phyloP scores from a whole-genome alignment of 37 sponge, comb jelly and placozoan genomes.

The Ephydatia muelleri region DNA sequence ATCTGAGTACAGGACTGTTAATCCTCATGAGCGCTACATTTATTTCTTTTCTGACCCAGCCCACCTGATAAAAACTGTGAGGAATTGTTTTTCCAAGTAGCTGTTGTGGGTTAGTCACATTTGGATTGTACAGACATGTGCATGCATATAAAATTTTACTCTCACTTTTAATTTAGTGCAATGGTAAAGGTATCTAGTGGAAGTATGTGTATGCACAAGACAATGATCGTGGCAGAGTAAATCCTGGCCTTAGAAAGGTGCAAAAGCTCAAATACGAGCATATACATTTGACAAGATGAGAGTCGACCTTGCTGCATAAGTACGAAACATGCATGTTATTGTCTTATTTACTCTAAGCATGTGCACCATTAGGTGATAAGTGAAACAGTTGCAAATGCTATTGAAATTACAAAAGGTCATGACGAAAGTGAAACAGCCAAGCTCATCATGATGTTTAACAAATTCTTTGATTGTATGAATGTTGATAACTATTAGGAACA shows the following conservation, averaged over 20 bases:
- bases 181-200: slow-evolving; percentile 32
- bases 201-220: slow-evolving; percentile 21
- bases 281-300: slow-evolving; percentile 52
- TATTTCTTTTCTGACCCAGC: slow-evolving; percentile 54
- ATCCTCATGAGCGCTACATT: slow-evolving; percentile 30
- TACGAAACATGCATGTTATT: too few relatives aligned
- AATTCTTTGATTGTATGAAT: too few relatives aligned
- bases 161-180: slow-evolving; percentile 14
- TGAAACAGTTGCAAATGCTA: too few relatives aligned
- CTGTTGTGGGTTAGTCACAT: slow-evolving; percentile 28
- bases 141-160: not conserved
- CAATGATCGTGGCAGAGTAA: not conserved
- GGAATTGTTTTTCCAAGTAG: slow-evolving; percentile 28
- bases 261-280: slow-evolving; percentile 61
- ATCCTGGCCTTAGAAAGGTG: slow-evolving; percentile 6
- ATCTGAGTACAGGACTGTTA: slow-evolving; percentile 27
- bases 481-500: too few relatives aligned
- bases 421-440: too few relatives aligned
- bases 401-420: too few relatives aligned
- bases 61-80: slow-evolving; percentile 44
- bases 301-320: slow-evolving; percentile 58
- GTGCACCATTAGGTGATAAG: too few relatives aligned
- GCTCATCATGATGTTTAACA: too few relatives aligned
- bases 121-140: not conserved
- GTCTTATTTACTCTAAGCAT: too few relatives aligned